Conservation (phyloP, 2,113 vertebrate species). For the Eonycteris spelaea region DNA sequence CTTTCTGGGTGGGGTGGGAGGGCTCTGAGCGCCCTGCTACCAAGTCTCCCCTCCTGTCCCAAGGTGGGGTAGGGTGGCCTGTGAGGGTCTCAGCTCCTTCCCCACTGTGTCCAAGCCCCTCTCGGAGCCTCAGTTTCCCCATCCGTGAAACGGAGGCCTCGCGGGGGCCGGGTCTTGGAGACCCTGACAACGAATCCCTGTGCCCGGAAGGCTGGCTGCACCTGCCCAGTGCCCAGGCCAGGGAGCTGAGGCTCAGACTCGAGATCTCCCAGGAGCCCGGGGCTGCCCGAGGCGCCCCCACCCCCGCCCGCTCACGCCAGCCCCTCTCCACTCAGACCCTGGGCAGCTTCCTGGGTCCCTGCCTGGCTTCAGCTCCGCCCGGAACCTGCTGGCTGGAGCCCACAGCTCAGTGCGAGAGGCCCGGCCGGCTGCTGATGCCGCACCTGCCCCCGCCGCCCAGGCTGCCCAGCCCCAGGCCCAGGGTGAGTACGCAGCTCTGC, state of each 20-base stretch:
- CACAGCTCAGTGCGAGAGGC: not conserved
- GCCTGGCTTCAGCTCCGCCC: conserved; percentile 69
- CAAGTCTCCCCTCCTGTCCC: not conserved
- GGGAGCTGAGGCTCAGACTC: not conserved
- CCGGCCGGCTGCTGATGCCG: fast-evolving
- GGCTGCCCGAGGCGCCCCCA: not conserved
- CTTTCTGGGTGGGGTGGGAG: fast-evolving
- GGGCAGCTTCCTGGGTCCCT: conserved; percentile 64
- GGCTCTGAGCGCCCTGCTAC: not conserved
- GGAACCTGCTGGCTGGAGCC: conserved; percentile 20
- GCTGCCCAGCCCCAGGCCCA: not conserved
- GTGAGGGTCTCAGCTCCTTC: not conserved
- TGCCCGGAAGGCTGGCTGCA: not conserved
- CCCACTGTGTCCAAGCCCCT: fast-evolving
- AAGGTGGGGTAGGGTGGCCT: not conserved
- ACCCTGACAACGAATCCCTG: fast-evolving
- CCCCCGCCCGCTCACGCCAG: not conserved
- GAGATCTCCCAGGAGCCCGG: not conserved
- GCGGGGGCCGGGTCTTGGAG: not conserved
- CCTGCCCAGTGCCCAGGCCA: not conserved
- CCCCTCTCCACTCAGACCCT: not conserved
- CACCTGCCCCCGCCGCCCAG: fast-evolving
- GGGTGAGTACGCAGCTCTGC: not conserved
- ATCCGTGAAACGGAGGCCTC: not conserved
- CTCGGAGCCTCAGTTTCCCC: not conserved